Evolutionary conservation across 2,113 vertebrate species (phyloP).

Genomic region (Hypocryptadius cinnamomeus): DNA sequence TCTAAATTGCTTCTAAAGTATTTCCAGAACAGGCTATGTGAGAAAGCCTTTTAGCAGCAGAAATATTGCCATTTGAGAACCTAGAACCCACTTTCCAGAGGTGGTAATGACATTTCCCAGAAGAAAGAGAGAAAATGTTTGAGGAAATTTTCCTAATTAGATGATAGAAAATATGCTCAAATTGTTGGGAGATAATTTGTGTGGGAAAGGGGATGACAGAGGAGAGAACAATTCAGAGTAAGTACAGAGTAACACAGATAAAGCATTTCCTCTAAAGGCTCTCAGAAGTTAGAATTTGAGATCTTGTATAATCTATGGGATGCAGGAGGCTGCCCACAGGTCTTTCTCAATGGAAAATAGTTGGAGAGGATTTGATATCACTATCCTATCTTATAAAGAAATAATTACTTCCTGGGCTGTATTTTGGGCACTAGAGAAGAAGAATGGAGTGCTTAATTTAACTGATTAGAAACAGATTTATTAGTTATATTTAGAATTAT

Average conservation of each 20-base stretch:
- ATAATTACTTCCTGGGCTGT: background rate
- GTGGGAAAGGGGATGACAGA: background rate
- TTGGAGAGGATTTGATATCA: background rate
- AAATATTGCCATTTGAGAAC: background rate
- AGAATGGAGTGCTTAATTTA: background rate
- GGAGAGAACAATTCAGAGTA: background rate
- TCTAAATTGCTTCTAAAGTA: background rate
- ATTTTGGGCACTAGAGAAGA: background rate
- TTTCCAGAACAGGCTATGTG: background rate
- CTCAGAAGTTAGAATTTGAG: background rate
- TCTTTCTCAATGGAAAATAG: background rate
- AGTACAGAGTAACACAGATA: background rate
- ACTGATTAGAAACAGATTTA: background rate
- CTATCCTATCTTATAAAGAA: background rate
- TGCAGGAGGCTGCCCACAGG: background rate
- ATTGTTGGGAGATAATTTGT: background rate
- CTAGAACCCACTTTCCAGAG: background rate
- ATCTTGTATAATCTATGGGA: background rate
- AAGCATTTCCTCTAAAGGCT: background rate
- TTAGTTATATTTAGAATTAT: background rate
- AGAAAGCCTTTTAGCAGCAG: background rate
- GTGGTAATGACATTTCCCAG: background rate
- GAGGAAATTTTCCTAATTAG: background rate
- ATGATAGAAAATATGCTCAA: background rate
- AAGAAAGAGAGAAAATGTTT: background rate